Percentiles rank a stretch among this genome's conserved stretches.
These are phyloP conservation scores for Falcunculus frontatus DNA, from an alignment of 2,113 vertebrate genomes.

Conservation along the genomic window DNA sequence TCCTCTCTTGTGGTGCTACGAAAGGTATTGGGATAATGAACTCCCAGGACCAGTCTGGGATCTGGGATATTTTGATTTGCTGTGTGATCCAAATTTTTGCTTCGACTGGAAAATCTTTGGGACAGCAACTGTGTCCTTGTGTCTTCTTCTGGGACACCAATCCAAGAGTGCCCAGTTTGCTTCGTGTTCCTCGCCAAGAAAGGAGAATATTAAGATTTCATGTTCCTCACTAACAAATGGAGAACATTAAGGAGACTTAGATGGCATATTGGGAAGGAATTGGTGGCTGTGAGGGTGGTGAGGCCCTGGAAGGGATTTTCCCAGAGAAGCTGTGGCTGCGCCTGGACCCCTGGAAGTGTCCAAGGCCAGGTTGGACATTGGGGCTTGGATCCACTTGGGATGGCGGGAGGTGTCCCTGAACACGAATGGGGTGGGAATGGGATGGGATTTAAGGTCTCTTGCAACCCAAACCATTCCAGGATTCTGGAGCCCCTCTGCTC, in stretches of 20 bases:
- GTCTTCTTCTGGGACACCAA: neutral
- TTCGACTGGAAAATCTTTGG: neutral
- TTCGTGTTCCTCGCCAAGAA: neutral
- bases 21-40: neutral
- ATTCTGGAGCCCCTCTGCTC: too few species aligned
- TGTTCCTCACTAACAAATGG: neutral
- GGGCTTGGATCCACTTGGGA: too few species aligned
- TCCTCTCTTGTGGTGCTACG: accelerated
- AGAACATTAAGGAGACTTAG: neutral
- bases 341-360: too few species aligned
- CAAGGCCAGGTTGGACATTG: too few species aligned
- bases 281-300: neutral
- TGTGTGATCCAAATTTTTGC: neutral
- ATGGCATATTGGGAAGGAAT: accelerated
- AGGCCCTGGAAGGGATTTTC: neutral
- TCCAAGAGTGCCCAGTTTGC: accelerated
- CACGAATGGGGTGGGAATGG: too few species aligned
- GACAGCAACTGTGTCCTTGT: neutral
- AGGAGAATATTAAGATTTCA: neutral
- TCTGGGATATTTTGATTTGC: neutral
- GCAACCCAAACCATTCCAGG: too few species aligned
- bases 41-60: neutral
- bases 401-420: too few species aligned
- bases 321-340: too few species aligned
- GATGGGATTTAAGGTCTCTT: too few species aligned